phyloP scores from a whole-genome alignment of 2,797 vertebrate genomes.

The Melanotaenia pygmaea region DNA sequence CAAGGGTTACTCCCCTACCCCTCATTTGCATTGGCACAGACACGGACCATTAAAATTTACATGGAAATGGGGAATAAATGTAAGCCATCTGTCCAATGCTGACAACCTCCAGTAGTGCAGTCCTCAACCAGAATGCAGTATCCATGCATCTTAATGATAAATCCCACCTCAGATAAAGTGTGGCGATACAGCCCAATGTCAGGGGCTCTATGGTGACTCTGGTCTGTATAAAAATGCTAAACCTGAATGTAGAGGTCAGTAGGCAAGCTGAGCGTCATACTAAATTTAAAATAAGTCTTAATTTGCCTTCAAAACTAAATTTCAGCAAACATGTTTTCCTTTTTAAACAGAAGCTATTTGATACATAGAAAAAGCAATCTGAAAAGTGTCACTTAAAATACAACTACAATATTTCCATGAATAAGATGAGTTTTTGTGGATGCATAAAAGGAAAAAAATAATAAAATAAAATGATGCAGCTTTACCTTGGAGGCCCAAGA shows the following conservation, averaged over 20 bases:
- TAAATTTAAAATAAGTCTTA: slow-evolving; percentile 31
- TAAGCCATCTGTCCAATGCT: slow-evolving; percentile 90
- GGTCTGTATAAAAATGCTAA: slow-evolving; percentile 34
- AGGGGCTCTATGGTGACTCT: slow-evolving; percentile 41
- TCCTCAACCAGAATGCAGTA: slow-evolving; percentile 80
- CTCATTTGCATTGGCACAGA: slow-evolving; percentile 88
- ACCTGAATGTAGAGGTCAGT: slow-evolving; percentile 31
- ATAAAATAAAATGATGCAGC: slow-evolving; percentile 76
- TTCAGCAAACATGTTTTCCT: slow-evolving; percentile 39
- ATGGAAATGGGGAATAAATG: slow-evolving; percentile 90
- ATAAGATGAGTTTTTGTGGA: slow-evolving; percentile 57
- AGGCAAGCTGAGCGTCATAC: slow-evolving; percentile 12
- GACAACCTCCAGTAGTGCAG: slow-evolving; percentile 84
- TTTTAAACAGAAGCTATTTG: slow-evolving; percentile 29
- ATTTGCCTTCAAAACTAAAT: slow-evolving; percentile 38
- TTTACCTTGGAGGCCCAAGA: slow-evolving; percentile 83
- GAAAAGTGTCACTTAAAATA: slow-evolving; percentile 67
- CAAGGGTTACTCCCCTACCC: slow-evolving; percentile 71
- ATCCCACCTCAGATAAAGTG: slow-evolving; percentile 80
- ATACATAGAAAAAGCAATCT: slow-evolving; percentile 69
- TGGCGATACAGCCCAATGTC: slow-evolving; percentile 81
- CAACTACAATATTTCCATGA: slow-evolving; percentile 59
- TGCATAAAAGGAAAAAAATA: slow-evolving; percentile 63
- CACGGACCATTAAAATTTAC: slow-evolving; percentile 87
- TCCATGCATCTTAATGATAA: slow-evolving; percentile 87